These are phyloP conservation scores for Drosophila oshimai DNA, from an alignment of 1,140 invertebrate genomes.

Conservation along the genomic window DNA sequence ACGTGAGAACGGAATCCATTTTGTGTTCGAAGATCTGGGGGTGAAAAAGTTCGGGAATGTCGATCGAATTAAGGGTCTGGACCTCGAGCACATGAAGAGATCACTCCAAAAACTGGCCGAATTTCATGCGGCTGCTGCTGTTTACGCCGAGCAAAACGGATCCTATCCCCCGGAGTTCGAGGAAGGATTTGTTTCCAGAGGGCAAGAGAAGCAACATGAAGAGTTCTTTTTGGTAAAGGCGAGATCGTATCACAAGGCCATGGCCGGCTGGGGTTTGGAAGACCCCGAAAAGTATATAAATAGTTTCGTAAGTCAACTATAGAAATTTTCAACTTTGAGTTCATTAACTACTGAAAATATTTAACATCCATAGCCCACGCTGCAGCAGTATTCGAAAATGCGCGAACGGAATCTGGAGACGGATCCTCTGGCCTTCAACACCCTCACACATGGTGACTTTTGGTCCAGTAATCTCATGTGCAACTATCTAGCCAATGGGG, in stretches of 20 bases:
- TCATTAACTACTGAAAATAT: background rate
- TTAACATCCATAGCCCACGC: conserved; percentile 34
- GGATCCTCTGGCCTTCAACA: conserved; percentile 84
- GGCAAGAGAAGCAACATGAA: background rate
- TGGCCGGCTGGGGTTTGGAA: conserved; percentile 49
- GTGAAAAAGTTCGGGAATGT: conserved; percentile 59
- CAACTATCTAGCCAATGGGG: conserved; percentile 59
- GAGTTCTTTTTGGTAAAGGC: conserved; percentile 3
- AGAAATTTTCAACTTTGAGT: background rate
- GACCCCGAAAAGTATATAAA: conserved; percentile 56
- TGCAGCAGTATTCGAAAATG: conserved; percentile 37
- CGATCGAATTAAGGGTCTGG: conserved; percentile 83
- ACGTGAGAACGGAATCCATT: conserved; percentile 36
- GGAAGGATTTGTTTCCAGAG: conserved; percentile 41
- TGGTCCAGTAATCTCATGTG: conserved; percentile 82
- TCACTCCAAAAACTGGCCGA: conserved; percentile 84
- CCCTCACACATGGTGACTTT: conserved; percentile 86
- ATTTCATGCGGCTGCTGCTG: conserved; percentile 84
- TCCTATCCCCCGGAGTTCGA: conserved; percentile 34
- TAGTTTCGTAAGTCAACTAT: conserved; percentile 43
- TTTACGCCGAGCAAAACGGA: conserved; percentile 50
- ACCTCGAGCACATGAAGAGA: conserved; percentile 83
- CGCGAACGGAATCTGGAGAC: conserved; percentile 12
- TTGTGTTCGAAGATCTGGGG: conserved; percentile 61
- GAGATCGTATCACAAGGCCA: conserved; percentile 35